Evolutionary conservation across 2,113 vertebrate genomes (phyloP).

Genomic region (Chaetodon trifascialis): DNA sequence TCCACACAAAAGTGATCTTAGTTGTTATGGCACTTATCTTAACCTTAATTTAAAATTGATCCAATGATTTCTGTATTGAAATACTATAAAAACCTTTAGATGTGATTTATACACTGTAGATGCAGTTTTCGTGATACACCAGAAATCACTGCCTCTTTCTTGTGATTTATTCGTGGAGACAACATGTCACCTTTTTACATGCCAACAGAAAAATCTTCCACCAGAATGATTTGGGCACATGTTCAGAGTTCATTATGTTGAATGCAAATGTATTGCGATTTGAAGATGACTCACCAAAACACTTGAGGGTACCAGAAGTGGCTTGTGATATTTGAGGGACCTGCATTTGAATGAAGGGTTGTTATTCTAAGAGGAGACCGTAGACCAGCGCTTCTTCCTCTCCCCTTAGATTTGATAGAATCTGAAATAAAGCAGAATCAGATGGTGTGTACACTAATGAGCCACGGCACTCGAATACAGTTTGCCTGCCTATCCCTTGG

Average conservation of each 20-base stretch:
- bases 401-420: constrained; percentile 65
- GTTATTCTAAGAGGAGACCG: constrained; percentile 58
- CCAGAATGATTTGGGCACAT: background rate
- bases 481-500: constrained; percentile 43
- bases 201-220: constrained; percentile 7
- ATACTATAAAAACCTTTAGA: background rate
- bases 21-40: background rate
- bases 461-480: constrained; percentile 46
- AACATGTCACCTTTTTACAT: background rate
- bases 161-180: background rate
- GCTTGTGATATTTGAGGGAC: constrained; percentile 41
- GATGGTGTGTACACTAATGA: constrained; percentile 57
- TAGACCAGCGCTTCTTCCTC: constrained; percentile 17
- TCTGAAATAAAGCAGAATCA: constrained; percentile 56
- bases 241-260: constrained; percentile 31
- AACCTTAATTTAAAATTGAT: background rate
- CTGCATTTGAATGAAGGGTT: constrained; percentile 65
- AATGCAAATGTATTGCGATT: constrained; percentile 31
- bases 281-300: constrained; percentile 43
- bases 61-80: background rate
- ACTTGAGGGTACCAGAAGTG: constrained; percentile 27
- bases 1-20: background rate
- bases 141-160: background rate
- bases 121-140: background rate
- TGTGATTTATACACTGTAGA: background rate